A percentile compares a stretch with the other conserved stretches of the same genome.
phyloP scores from a whole-genome alignment of 2,797 vertebrate genomes.

The Remorina albescens region DNA sequence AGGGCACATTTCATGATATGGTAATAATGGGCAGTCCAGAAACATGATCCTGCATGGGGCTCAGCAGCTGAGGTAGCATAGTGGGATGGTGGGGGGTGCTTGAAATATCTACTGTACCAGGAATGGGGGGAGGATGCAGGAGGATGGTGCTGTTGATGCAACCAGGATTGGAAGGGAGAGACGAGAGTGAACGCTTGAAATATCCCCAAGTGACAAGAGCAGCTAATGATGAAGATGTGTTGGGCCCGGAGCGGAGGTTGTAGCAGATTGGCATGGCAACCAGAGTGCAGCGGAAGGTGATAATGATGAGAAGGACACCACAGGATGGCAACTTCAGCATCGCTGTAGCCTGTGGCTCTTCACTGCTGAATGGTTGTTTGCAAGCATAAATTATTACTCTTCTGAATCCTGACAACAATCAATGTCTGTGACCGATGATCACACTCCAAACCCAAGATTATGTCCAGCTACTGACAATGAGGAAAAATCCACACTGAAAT shows the following conservation, averaged over 20 bases:
- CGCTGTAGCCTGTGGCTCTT: constrained; percentile 32
- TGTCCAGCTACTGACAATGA: constrained; percentile 6
- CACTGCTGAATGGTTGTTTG: constrained; percentile 51
- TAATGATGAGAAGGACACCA: constrained; percentile 36
- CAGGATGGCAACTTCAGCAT: constrained; percentile 54
- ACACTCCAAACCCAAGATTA: neutral
- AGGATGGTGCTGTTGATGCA: constrained; percentile 36
- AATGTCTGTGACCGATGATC: constrained; percentile 12
- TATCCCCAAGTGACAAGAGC: constrained; percentile 65
- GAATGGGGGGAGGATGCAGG: constrained; percentile 25
- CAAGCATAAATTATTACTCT: constrained; percentile 48
- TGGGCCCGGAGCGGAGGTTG: constrained; percentile 59
- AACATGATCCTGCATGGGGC: constrained; percentile 62
- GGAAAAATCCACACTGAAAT: constrained; percentile 27
- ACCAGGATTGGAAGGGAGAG: constrained; percentile 39
- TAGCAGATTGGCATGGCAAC: constrained; percentile 71
- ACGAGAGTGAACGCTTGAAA: constrained; percentile 58
- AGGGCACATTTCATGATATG: constrained; percentile 74
- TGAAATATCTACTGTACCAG: constrained; percentile 62
- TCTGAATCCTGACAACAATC: constrained; percentile 26
- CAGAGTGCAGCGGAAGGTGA: constrained; percentile 54
- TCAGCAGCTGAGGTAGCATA: constrained; percentile 54
- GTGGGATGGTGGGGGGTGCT: constrained; percentile 28
- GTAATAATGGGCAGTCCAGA: constrained; percentile 76
- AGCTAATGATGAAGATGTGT: constrained; percentile 69